These are phyloP conservation scores for Microctonus aethiopoides DNA, from an alignment of 2,888 invertebrate species.

Conservation along the genomic window DNA sequence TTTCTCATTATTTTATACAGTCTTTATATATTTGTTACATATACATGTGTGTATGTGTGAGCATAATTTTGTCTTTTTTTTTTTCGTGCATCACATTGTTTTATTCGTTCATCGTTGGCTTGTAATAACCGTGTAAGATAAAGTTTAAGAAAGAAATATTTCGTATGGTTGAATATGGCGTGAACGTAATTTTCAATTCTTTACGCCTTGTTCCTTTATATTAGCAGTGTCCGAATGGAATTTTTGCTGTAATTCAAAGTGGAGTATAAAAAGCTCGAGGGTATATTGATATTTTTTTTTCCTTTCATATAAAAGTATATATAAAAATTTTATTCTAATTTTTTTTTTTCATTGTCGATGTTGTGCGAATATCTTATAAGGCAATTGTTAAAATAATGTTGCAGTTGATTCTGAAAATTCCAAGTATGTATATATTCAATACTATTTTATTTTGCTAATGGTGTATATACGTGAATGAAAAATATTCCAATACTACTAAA, in stretches of 20 bases:
- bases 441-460: neutral
- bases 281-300: constrained; percentile 5
- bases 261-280: constrained; percentile 7
- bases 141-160: neutral
- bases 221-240: constrained; percentile 9
- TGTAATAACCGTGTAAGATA: constrained; percentile 15
- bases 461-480: neutral
- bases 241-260: constrained; percentile 21
- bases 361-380: neutral
- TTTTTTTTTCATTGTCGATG: neutral
- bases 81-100: constrained; percentile 1
- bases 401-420: constrained; percentile 9
- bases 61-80: neutral
- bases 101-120: constrained; percentile 27
- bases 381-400: neutral
- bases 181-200: constrained; percentile 34
- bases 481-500: constrained; percentile 2
- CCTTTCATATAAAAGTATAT: neutral
- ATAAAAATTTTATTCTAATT: neutral
- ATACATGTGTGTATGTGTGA: neutral
- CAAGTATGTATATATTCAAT: constrained; percentile 9
- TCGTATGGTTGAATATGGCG: neutral
- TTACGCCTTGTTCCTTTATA: constrained; percentile 31
- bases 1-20: constrained; percentile 16
- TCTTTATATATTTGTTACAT: neutral